Base-by-base conservation (phyloP, 2,888 invertebrate genomes). In the Watsonalla cultraria region DNA sequence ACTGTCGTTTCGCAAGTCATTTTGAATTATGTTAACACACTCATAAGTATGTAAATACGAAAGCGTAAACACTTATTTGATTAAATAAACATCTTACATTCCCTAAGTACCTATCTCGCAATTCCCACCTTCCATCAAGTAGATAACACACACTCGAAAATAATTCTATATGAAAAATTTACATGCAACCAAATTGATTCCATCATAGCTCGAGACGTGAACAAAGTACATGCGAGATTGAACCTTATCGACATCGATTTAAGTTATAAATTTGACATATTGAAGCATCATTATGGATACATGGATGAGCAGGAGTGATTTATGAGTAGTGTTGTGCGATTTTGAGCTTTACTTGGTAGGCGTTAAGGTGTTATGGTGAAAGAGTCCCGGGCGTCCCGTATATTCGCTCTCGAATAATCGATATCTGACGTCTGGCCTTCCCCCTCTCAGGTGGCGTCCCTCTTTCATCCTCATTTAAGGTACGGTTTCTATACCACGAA, bases 361-460 rank as follows among this genome's bases (percentile, higher is more conserved):
- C 5, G 45, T 58, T 80, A 84, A 71, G 80, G 78, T 80, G 60
- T 63, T 74, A 70, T 76, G 79, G 79, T 80, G 77, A 72, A n/a
- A n/a, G 74, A 74, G 74, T 68, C 80, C 76, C 78, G 76, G 74
- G 74, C 73, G 78, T 80, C 67, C 68, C 53, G 62, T 72, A 80
- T 82, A 82, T 84, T 86, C 87, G 82, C 84, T 86, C 87, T 86
- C 86, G 81, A 89, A 90, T 89, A 90, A 90, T 90, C 90, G 89
- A 90, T 90, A 90, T 79, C 84, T 88, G 89, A 89, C 90, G 90
- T 90, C 90, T 90, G 90, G 88, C 79, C 76, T 74, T 77, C 72
- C 66, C 72, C 71, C 74, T 76, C 76, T 70, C 82, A 85, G 85
- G 84, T 85, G 74, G 68, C 68, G 60, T 74, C 80, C 76, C 76